phyloP scores from a whole-genome alignment of 2,888 invertebrate genomes.

The Lithosia quadra region DNA sequence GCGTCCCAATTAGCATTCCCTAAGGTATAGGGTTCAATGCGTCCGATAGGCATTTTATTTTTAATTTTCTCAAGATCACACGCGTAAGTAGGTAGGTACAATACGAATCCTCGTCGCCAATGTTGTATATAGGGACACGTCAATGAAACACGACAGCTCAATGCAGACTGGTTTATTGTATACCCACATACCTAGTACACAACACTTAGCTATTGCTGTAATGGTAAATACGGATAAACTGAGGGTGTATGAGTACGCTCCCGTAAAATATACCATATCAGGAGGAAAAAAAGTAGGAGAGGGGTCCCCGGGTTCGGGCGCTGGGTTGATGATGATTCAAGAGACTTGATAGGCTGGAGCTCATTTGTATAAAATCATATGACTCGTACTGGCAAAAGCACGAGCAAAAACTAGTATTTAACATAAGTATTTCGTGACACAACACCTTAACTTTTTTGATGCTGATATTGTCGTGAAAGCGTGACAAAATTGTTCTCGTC shows the following conservation, averaged over 20 bases:
- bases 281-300: no score
- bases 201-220: not conserved
- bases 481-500: conserved; percentile 13
- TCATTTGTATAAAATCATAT: not conserved
- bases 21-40: not conserved
- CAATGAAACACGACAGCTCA: no score
- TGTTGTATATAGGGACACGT: no score
- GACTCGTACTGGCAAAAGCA: not conserved
- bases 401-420: not conserved
- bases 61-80: no score
- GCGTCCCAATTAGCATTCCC: not conserved
- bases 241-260: not conserved
- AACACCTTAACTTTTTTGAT: not conserved
- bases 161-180: no score
- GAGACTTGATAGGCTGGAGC: no score
- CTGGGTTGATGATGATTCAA: no score
- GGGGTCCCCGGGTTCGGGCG: no score
- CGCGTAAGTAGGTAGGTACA: no score
- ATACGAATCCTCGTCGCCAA: no score
- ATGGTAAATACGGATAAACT: not conserved
- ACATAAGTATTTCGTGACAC: not conserved
- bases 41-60: conserved; percentile 3
- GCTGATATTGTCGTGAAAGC: conserved; percentile 17
- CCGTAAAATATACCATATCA: no score
- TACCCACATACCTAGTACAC: no score